Conservation (phyloP, 2,113 vertebrate genomes). For the Morone chrysops region DNA sequence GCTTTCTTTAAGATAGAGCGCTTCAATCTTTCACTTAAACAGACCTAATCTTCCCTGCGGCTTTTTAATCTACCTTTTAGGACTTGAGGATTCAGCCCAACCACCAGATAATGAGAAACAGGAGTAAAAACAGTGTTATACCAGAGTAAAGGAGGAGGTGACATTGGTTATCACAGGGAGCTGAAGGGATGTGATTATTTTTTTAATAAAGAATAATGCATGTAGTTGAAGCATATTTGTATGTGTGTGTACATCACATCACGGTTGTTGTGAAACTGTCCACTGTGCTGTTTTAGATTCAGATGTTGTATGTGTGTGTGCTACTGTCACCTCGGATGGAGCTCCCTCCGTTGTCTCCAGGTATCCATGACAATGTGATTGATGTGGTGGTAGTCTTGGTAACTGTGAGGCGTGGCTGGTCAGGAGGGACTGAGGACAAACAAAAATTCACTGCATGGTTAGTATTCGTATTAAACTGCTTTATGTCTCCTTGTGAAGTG, state of each 20-base stretch:
- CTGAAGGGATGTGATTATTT: conserved; percentile 21
- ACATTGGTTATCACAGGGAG: conserved; percentile 26
- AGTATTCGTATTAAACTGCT: neutral
- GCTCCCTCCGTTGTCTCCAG: conserved; percentile 97
- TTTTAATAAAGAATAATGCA: neutral
- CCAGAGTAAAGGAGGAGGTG: conserved; percentile 9
- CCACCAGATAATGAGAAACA: conserved; percentile 54
- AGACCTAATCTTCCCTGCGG: conserved; percentile 64
- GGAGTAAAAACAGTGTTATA: conserved; percentile 19
- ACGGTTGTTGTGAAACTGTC: conserved; percentile 89
- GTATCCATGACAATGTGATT: conserved; percentile 98
- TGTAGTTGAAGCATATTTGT: neutral
- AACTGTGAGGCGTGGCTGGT: conserved; percentile 97
- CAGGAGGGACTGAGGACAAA: conserved; percentile 90
- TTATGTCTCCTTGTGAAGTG: neutral
- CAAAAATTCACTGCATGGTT: conserved; percentile 20
- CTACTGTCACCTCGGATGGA: conserved; percentile 94
- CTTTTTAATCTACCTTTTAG: conserved; percentile 71
- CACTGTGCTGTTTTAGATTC: conserved; percentile 75
- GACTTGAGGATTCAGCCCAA: conserved; percentile 27
- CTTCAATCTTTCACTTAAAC: conserved; percentile 77
- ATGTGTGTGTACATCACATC: conserved; percentile 23
- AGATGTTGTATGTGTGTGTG: conserved; percentile 7
- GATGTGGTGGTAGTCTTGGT: conserved; percentile 99
- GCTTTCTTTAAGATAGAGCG: conserved; percentile 68